Conservation (phyloP, 2,797 vertebrate species). For the Sternotherus odoratus region DNA sequence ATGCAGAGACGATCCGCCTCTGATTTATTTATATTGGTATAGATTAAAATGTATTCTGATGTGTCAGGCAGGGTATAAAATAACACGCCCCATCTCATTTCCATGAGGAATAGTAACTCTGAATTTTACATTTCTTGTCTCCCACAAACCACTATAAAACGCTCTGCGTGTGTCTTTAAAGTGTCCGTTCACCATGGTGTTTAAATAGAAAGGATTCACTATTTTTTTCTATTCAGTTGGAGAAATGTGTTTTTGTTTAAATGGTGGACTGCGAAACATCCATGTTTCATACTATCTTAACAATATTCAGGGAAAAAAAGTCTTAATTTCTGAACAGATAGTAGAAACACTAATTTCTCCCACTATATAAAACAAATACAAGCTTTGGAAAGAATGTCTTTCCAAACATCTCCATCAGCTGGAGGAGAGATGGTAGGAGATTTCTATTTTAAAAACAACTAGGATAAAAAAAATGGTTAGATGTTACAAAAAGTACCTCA, state of each 20-base stretch:
- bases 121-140: slow-evolving; percentile 41
- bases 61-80: slow-evolving; percentile 51
- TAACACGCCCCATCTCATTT: slow-evolving; percentile 57
- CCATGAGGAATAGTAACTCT: slow-evolving; percentile 37
- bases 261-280: background rate
- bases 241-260: background rate
- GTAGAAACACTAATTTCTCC: background rate
- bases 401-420: background rate
- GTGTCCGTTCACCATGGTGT: background rate
- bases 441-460: background rate
- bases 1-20: slow-evolving; percentile 43
- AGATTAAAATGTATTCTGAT: slow-evolving; percentile 56
- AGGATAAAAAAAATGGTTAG: background rate
- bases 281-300: background rate
- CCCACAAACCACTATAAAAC: slow-evolving; percentile 21
- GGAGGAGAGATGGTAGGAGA: background rate
- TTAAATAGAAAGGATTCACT: background rate
- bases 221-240: background rate
- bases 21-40: slow-evolving; percentile 60
- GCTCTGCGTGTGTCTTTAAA: background rate
- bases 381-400: background rate
- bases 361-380: rapidly evolving
- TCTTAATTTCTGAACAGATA: background rate
- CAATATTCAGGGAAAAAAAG: background rate
- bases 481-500: background rate